Conservation (phyloP, 2,113 vertebrate genomes). For the Vidua macroura region DNA sequence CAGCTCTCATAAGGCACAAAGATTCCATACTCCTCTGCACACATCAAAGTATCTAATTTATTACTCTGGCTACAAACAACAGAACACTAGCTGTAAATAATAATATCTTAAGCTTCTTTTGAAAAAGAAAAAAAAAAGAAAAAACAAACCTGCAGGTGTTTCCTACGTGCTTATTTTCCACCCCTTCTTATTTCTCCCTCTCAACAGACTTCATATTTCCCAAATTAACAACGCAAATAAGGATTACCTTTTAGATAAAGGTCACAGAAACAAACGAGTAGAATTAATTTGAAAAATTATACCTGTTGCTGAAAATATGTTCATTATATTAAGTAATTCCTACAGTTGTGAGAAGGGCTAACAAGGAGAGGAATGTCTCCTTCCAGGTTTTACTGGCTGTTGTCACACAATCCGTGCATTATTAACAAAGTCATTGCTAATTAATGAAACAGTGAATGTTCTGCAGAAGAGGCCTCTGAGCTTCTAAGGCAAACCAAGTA, state of each 20-base stretch:
- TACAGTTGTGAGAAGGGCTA: not conserved
- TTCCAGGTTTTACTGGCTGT: not conserved
- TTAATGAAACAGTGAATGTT: not conserved
- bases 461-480: not conserved
- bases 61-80: constrained; percentile 48
- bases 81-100: constrained; percentile 61
- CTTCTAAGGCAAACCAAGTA: not conserved
- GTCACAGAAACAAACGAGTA: not conserved
- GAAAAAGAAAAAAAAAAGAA: not conserved
- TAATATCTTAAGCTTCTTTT: not conserved
- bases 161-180: constrained; percentile 3
- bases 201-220: not conserved
- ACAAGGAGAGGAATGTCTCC: not conserved
- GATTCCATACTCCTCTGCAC: constrained; percentile 46
- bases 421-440: not conserved
- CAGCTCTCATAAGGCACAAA: constrained; percentile 52
- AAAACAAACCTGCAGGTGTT: not conserved
- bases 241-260: not conserved
- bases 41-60: constrained; percentile 67
- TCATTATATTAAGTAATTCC: not conserved
- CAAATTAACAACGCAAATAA: not conserved
- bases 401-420: not conserved
- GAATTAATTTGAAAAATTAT: not conserved
- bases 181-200: not conserved
- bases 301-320: not conserved